These are phyloP conservation scores for Rattus rattus DNA, from an alignment of 2,113 vertebrate species.

Conservation along the genomic window DNA sequence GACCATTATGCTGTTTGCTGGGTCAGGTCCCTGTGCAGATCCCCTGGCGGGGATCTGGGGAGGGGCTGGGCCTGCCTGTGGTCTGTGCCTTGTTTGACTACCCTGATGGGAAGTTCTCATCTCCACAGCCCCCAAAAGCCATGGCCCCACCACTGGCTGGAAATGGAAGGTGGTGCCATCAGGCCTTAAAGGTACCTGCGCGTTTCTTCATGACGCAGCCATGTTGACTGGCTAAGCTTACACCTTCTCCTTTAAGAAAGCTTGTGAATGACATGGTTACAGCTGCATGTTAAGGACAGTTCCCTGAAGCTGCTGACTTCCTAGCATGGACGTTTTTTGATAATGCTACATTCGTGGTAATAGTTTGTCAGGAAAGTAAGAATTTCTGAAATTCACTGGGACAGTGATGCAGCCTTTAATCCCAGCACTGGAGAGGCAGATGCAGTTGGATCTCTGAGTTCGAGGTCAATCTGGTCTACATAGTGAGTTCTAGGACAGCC, in stretches of 20 bases:
- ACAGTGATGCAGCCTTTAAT: background rate
- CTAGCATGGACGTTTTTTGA: background rate
- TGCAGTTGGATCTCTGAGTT: background rate
- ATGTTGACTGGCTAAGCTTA: fast-evolving
- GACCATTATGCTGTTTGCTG: background rate
- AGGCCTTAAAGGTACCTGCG: background rate
- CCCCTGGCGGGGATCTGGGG: background rate
- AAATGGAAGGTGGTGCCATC: background rate
- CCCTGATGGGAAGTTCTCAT: no score
- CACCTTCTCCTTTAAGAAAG: no score
- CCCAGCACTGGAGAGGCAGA: background rate
- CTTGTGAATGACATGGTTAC: background rate
- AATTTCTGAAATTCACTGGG: background rate
- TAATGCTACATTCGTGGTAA: background rate
- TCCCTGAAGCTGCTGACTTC: background rate
- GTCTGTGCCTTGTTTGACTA: background rate
- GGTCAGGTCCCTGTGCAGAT: background rate
- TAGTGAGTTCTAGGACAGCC: background rate
- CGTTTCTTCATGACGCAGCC: background rate
- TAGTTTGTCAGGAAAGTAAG: background rate
- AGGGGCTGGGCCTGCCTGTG: background rate
- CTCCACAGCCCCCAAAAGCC: background rate
- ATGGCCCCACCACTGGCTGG: no score
- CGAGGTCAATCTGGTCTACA: background rate
- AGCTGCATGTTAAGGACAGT: background rate